Evolutionary conservation across 1,140 invertebrate species (phyloP).

Genomic region (Drosophila seguyi): DNA sequence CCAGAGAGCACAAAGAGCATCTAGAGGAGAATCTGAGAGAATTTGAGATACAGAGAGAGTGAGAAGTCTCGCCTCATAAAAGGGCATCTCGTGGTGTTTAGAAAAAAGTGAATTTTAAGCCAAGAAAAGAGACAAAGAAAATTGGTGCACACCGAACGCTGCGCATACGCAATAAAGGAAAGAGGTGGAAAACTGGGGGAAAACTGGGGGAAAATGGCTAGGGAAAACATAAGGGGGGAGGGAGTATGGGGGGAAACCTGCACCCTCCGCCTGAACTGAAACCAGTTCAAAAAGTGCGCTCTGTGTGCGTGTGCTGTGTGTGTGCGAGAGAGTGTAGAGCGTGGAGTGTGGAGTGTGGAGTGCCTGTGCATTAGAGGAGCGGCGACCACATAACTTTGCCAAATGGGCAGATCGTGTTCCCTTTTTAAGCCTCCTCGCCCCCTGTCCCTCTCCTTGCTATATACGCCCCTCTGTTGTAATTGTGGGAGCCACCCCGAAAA

Average conservation of each 20-base stretch:
- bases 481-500: constrained; percentile 77
- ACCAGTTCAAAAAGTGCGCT: constrained; percentile 67
- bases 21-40: constrained; percentile 8
- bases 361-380: constrained; percentile 58
- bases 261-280: constrained; percentile 64
- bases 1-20: constrained; percentile 1
- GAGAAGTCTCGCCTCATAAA: constrained; percentile 17
- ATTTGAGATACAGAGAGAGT: neutral
- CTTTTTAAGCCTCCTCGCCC: constrained; percentile 7
- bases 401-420: constrained; percentile 76
- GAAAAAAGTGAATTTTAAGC: constrained; percentile 78
- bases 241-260: constrained; percentile 52
- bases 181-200: constrained; percentile 2
- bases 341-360: constrained; percentile 19
- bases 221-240: too few relatives aligned
- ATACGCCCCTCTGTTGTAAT: constrained; percentile 49
- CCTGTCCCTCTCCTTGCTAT: neutral
- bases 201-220: neutral
- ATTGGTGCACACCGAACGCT: constrained; percentile 70
- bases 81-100: constrained; percentile 58
- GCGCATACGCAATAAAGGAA: constrained; percentile 56
- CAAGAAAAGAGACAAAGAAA: constrained; percentile 77
- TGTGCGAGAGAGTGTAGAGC: constrained; percentile 13
- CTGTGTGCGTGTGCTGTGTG: constrained; percentile 13
- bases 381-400: constrained; percentile 72